Percentiles rank a stretch among this genome's conserved stretches.
Conservation (phyloP, 2,888 invertebrate genomes). For the Loripinus fragilis region DNA sequence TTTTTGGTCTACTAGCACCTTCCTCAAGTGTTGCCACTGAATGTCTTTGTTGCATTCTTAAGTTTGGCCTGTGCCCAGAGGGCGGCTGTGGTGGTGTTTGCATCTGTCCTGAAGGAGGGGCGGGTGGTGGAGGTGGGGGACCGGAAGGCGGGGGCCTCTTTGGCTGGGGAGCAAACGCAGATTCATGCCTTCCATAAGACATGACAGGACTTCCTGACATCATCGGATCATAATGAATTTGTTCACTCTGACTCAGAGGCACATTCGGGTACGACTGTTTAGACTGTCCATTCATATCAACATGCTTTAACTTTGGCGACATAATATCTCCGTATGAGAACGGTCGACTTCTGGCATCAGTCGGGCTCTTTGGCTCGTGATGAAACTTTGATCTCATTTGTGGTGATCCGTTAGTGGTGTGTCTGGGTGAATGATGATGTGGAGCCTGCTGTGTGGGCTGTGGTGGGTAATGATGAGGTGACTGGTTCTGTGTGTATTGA, state of each 20-base stretch:
- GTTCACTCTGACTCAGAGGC: conserved; percentile 7
- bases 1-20: conserved; percentile 19
- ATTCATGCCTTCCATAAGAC: conserved; percentile 56
- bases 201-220: conserved; percentile 47
- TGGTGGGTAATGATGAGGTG: conserved; percentile 42
- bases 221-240: conserved; percentile 36
- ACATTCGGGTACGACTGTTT: conserved; percentile 23
- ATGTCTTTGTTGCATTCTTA: conserved; percentile 49
- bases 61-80: background rate
- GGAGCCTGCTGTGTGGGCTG: conserved; percentile 33
- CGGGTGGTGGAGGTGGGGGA: conserved; percentile 58
- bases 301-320: conserved; percentile 49
- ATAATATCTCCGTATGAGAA: conserved; percentile 65
- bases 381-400: conserved; percentile 35
- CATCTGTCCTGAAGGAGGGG: conserved; percentile 40
- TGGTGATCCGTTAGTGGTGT: conserved; percentile 43
- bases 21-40: conserved; percentile 38
- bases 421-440: conserved; percentile 25
- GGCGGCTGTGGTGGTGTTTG: conserved; percentile 47
- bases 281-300: conserved; percentile 42
- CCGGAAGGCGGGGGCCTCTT: conserved; percentile 32
- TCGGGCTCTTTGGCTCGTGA: conserved; percentile 57
- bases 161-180: conserved; percentile 52
- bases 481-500: conserved; percentile 25
- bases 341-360: conserved; percentile 52